Conservation (phyloP, 2,888 invertebrate genomes). For the Leptopilina myrica region DNA sequence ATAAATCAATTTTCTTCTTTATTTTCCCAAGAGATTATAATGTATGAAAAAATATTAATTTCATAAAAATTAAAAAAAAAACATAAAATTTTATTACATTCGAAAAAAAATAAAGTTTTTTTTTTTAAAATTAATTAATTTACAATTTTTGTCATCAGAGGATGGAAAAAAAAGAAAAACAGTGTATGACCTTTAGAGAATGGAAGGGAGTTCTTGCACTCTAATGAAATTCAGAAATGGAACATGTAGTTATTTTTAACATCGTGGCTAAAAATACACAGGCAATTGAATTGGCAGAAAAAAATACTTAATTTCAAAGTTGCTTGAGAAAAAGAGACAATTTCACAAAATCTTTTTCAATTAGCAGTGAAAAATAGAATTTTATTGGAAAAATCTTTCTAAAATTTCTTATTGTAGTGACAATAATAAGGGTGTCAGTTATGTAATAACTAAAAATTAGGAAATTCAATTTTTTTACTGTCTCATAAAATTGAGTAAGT, state of each 20-base stretch:
- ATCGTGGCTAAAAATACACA: slow-evolving; percentile 15
- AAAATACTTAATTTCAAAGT: slow-evolving; percentile 19
- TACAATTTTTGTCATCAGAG: neutral
- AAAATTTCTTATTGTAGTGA: neutral
- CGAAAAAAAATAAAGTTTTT: neutral
- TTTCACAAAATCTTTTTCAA: neutral
- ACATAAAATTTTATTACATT: too few species aligned
- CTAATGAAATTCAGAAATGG: slow-evolving; percentile 33
- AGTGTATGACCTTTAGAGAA: slow-evolving; percentile 27
- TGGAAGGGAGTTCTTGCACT: slow-evolving; percentile 13
- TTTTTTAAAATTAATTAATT: neutral
- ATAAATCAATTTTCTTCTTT: too few species aligned
- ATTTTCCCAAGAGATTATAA: too few species aligned
- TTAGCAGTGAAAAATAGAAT: neutral
- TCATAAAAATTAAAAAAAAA: too few species aligned
- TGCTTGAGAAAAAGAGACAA: neutral
- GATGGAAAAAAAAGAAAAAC: neutral
- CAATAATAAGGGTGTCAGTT: neutral
- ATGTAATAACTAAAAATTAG: neutral
- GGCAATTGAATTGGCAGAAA: slow-evolving; percentile 22
- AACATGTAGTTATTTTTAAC: slow-evolving; percentile 38
- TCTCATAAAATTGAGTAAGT: too few species aligned
- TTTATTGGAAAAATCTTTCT: neutral
- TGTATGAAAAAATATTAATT: too few species aligned
- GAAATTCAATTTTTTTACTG: too few species aligned